Evolutionary conservation across 2,888 invertebrate species (phyloP).

Genomic region (Iphiclides podalirius): DNA sequence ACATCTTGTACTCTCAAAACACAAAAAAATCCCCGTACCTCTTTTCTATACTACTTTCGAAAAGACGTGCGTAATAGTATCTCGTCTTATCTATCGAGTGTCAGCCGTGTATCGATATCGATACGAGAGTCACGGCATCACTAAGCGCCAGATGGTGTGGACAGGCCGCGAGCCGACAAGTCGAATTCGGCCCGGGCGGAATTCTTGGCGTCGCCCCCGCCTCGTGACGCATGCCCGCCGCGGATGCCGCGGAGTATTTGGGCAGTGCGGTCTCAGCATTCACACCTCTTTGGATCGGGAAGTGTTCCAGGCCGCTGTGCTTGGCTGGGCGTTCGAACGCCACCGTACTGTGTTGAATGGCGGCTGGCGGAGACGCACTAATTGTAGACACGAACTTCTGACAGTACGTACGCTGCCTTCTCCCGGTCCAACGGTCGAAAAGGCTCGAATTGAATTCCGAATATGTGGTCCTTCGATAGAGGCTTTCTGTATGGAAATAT

Average conservation of each 20-base stretch:
- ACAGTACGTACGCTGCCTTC: too few relatives aligned
- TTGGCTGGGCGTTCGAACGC: not conserved
- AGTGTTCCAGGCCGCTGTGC: not conserved
- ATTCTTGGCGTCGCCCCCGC: conserved; percentile 67
- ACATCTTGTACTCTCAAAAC: too few relatives aligned
- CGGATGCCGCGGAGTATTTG: conserved; percentile 25
- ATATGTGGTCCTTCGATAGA: too few relatives aligned
- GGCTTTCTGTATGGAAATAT: too few relatives aligned
- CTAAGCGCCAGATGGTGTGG: conserved; percentile 69
- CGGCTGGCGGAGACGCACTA: too few relatives aligned
- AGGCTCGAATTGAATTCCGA: too few relatives aligned
- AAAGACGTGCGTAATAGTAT: too few relatives aligned
- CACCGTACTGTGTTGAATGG: not conserved
- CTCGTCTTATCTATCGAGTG: too few relatives aligned
- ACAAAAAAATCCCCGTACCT: too few relatives aligned
- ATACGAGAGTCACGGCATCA: conserved; percentile 33
- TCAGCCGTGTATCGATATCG: conserved; percentile 14
- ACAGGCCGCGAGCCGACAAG: conserved; percentile 66
- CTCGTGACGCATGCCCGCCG: conserved; percentile 53
- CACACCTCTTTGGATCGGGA: conserved; percentile 6
- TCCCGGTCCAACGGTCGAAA: too few relatives aligned
- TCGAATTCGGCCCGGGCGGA: conserved; percentile 63
- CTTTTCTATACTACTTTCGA: too few relatives aligned
- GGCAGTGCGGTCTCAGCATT: conserved; percentile 1
- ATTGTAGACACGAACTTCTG: too few relatives aligned